Base-by-base conservation (phyloP, 2,113 vertebrate genomes). In the Symphodus melops region DNA sequence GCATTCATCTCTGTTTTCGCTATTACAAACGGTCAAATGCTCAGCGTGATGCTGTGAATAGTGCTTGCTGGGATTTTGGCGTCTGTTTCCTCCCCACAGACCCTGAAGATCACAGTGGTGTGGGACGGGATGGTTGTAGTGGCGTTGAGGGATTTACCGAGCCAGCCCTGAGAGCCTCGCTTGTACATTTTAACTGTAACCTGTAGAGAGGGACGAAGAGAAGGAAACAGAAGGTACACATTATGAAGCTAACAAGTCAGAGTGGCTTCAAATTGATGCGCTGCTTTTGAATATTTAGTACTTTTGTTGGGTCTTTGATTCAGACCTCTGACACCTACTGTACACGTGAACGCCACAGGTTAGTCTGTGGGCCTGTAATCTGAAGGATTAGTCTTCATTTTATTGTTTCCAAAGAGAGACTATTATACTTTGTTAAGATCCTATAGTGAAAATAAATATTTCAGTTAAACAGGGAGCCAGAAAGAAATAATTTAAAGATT, bases 101-200 rank as follows among this genome's bases (percentile, higher is more conserved):
- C 74, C 62, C 85, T 88, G 88, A 95, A 95, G 51, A 91, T 58
- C 80, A 95, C 86, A 44, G 66, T 82, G 57, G 94, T 89, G 89
- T 79, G 86, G 69, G 90, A 85, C 3, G 94, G 94, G 85, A 95
- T 89, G 66, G 91, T 94, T 65, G 91, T 65, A 19, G 90, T 92
- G 85, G 93, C 91, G 37, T 51, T 90, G 12, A 91, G 77, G 7
- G 89, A 88, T 64, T 90, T 91, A 1, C 93, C 89, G 82, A 94
- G 84, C 94, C 94, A 94, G 58, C 93, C 82, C 1, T 53, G 78
- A 49, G 85, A 85, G 1, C 94, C 94, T 9, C 94, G 93, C 76
- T 88, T 92, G 79, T 89, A 94, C 93, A 95, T 91, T 86, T 77
- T 94, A 52, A 94, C 93, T 0, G 89, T 92, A 41, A 95, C 92